These are phyloP conservation scores for Orthosia gracilis DNA, from an alignment of 2,888 invertebrate genomes.

Conservation along the genomic window DNA sequence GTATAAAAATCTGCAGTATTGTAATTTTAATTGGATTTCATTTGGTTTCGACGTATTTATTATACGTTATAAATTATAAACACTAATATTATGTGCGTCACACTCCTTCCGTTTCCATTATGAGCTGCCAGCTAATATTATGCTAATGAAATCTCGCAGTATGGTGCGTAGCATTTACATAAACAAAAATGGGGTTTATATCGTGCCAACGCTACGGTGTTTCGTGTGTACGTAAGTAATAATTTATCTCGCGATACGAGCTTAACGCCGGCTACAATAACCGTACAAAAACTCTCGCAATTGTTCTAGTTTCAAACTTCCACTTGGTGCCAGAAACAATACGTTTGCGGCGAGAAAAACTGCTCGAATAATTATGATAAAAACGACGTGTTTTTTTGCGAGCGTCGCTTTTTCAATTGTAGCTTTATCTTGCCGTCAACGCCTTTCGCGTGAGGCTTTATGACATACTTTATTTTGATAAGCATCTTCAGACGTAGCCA, in stretches of 20 bases:
- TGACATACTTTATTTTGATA: constrained; percentile 63
- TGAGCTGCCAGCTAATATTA: constrained; percentile 53
- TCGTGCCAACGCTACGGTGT: constrained; percentile 31
- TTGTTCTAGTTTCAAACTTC: constrained; percentile 64
- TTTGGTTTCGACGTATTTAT: constrained; percentile 29
- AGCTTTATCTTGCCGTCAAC: constrained; percentile 56
- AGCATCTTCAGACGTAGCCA: constrained; percentile 47
- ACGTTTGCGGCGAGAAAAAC: constrained; percentile 46
- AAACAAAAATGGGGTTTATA: constrained; percentile 57
- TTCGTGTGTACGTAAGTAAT: constrained; percentile 48
- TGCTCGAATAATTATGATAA: constrained; percentile 48
- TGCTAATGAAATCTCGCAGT: constrained; percentile 62
- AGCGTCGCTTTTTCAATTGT: constrained; percentile 58
- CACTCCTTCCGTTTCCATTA: constrained; percentile 39
- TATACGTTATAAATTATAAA: constrained; percentile 17
- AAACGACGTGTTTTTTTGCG: constrained; percentile 43
- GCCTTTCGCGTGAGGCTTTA: constrained; percentile 56
- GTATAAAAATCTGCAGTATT: not conserved
- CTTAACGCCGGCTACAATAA: constrained; percentile 60
- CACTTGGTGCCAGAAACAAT: constrained; percentile 55
- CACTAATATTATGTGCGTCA: constrained; percentile 17
- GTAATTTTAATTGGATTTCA: not conserved
- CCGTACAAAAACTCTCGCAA: constrained; percentile 59
- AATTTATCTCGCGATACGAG: constrained; percentile 60
- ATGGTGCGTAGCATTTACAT: constrained; percentile 61